These are phyloP conservation scores for Whitmania pigra DNA, from an alignment of 1,140 invertebrate genomes.

Conservation along the genomic window DNA sequence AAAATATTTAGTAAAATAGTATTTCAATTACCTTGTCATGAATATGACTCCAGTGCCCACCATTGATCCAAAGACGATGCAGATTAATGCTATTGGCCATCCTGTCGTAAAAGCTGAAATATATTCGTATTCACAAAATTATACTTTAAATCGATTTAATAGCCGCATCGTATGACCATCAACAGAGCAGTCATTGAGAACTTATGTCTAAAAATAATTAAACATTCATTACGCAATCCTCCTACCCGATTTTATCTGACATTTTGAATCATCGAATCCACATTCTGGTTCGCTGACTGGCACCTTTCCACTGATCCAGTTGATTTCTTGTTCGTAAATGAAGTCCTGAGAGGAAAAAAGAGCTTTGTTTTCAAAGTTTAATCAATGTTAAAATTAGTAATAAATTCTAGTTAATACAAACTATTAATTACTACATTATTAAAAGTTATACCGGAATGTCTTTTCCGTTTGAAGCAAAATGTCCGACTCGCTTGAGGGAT, in stretches of 20 bases:
- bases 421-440: neutral
- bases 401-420: neutral
- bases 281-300: constrained; percentile 22
- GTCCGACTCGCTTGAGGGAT: constrained; percentile 21
- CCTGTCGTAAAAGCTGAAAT: constrained; percentile 3
- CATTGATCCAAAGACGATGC: constrained; percentile 5
- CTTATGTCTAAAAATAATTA: neutral
- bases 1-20: too few relatives aligned
- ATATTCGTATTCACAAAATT: too few relatives aligned
- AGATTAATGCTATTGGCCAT: constrained; percentile 15
- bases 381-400: too few relatives aligned
- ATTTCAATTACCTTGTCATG: neutral
- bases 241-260: constrained; percentile 20
- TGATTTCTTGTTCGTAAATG: constrained; percentile 16
- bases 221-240: neutral
- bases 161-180: neutral
- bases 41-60: constrained; percentile 11
- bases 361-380: neutral
- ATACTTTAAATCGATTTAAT: too few relatives aligned
- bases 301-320: constrained; percentile 18
- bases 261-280: constrained; percentile 24
- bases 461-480: constrained; percentile 16
- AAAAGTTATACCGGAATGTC: constrained; percentile 16
- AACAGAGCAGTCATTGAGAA: neutral
- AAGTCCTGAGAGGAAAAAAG: neutral